These are phyloP conservation scores for Augochlorella aurata DNA, from an alignment of 2,888 invertebrate genomes.

Conservation along the genomic window DNA sequence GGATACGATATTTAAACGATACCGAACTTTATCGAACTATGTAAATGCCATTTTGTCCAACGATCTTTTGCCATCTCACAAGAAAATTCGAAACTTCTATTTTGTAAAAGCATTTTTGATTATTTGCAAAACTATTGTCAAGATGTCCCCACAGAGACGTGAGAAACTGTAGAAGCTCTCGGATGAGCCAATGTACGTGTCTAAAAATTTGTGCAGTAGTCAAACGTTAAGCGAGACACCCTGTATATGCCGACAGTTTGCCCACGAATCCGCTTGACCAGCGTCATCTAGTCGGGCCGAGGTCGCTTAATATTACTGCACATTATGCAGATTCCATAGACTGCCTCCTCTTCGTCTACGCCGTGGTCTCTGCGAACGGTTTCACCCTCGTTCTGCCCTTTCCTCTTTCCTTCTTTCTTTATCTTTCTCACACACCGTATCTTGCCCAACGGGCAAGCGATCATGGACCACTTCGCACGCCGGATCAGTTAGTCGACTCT, in stretches of 20 bases:
- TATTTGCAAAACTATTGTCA: too few relatives aligned
- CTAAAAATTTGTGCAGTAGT: neutral
- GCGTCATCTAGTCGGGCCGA: conserved; percentile 70
- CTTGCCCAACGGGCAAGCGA: conserved; percentile 26
- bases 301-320: conserved; percentile 72
- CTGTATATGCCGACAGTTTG: conserved; percentile 58
- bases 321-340: conserved; percentile 70
- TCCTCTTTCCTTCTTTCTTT: neutral
- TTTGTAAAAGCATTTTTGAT: too few relatives aligned
- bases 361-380: neutral
- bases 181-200: neutral
- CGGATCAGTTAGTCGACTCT: conserved; percentile 25
- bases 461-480: conserved; percentile 39
- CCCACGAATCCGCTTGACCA: conserved; percentile 67
- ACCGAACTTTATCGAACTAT: too few relatives aligned
- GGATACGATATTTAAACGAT: too few relatives aligned
- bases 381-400: conserved; percentile 17
- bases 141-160: too few relatives aligned
- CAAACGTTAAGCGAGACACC: neutral
- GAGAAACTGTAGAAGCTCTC: too few relatives aligned
- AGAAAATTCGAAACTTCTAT: too few relatives aligned
- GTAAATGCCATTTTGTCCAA: too few relatives aligned
- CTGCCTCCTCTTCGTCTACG: conserved; percentile 35
- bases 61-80: too few relatives aligned
- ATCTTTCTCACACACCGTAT: conserved; percentile 2